Evolutionary conservation across 2,113 vertebrate genomes (phyloP), one percentile per base, ranked within the genome.

Genomic region (Sylvietta virens): DNA sequence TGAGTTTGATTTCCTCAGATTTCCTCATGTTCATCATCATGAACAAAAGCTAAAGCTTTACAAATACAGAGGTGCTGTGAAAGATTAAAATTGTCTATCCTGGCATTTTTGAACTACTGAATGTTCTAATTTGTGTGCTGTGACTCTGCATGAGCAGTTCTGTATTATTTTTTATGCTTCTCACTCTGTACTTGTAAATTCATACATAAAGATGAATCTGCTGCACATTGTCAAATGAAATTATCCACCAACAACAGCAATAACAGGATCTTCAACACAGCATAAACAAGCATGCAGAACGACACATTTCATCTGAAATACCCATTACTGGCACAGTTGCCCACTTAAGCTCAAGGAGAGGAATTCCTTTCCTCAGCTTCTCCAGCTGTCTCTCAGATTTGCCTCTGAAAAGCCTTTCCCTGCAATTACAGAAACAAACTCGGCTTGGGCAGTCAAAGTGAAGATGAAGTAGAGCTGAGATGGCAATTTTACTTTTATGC

Each of bases 201-300:
- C 86, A 93, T 96, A 69, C 93, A 79, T 88, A 92, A 84, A 94
- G 76, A 94, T 96, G 87, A 96, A 90, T 83, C 85, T 71, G 69
- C 72, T 57, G 31, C 62, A 79, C 51, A 88, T 78, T 86, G 80
- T 90, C 90, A 92, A 73, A 94, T 92, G 76, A 95, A 96, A 95
- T 96, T 81, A 90, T 53, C 79, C 76, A 92, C 71, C 88, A 93
- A 83, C 74, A 87, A 91, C 91, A 90, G 76, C 82, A 93, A 33
- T 96, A 95, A 83, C 64, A 76, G 64, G n/a, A 81, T 93, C 88
- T 92, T 95, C 92, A 92, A 30, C 76, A 67, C 44, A 84, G 48
- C 76, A 90, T 81, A 96, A 94, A 95, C 92, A 96, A 78, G 82
- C 76, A 74, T 73, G 67, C 90, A 78, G 74, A 90, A 67, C 51